Conservation (phyloP, 1,140 invertebrate species). For the Achroia grisella region DNA sequence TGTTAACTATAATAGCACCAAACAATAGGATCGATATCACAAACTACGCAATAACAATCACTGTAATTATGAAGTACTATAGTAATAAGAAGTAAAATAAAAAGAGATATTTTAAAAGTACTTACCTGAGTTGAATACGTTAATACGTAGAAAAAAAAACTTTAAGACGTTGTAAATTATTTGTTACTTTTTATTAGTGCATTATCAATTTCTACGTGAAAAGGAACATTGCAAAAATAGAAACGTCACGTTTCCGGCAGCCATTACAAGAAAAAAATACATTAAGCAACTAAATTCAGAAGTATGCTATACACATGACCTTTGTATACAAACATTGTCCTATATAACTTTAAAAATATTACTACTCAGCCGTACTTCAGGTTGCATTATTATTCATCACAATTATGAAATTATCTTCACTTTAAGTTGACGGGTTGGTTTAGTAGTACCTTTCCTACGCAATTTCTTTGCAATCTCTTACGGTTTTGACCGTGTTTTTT, state of each 20-base stretch:
- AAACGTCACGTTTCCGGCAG: constrained; percentile 46
- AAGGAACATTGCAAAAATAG: too few species aligned
- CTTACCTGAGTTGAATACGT: too few species aligned
- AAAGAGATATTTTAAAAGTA: too few species aligned
- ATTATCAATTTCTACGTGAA: too few species aligned
- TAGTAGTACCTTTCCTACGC: constrained; percentile 30
- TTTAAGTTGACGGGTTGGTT: constrained; percentile 33
- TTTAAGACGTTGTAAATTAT: too few species aligned
- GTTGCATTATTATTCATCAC: constrained; percentile 1
- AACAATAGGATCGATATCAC: too few species aligned
- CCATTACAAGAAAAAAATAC: constrained; percentile 44
- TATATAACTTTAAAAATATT: neutral
- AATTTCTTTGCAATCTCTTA: constrained; percentile 26
- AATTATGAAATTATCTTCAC: constrained; percentile 15
- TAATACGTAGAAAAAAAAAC: too few species aligned
- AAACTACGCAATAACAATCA: too few species aligned
- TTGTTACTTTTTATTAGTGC: too few species aligned
- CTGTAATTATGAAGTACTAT: too few species aligned
- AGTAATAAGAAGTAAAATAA: too few species aligned
- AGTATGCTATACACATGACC: constrained; percentile 6
- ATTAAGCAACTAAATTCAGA: constrained; percentile 37
- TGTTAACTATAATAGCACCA: too few species aligned
- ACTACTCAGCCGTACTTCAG: constrained; percentile 6
- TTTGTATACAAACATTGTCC: constrained; percentile 15
- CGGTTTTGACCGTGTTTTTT: constrained; percentile 59